phyloP scores from a whole-genome alignment of 2,888 invertebrate genomes.

The Eupithecia subfuscata region DNA sequence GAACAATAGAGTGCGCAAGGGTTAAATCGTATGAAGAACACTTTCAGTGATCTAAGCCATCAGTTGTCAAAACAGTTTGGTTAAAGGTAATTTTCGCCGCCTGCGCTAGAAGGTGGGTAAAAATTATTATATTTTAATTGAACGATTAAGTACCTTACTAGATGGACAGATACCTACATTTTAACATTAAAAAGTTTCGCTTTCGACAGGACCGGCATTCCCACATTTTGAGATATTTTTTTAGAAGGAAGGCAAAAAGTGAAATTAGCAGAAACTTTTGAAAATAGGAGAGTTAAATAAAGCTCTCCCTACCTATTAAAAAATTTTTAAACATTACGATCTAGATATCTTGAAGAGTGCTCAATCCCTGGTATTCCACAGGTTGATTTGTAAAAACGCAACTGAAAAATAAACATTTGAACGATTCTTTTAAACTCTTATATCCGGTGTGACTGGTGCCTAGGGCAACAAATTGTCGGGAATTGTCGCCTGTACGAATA shows the following conservation, averaged over 20 bases:
- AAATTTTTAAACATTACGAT: conserved; percentile 15
- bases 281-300: no score
- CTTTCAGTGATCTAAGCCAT: neutral
- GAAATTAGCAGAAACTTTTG: neutral
- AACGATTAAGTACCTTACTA: neutral
- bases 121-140: neutral
- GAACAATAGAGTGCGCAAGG: neutral
- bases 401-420: neutral
- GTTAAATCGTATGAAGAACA: neutral
- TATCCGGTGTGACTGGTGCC: conserved; percentile 51
- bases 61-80: no score
- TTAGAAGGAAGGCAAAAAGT: neutral
- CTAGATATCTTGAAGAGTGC: neutral
- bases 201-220: neutral
- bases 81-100: no score
- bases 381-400: neutral
- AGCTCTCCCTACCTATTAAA: neutral
- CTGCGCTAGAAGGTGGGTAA: neutral
- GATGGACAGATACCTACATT: neutral
- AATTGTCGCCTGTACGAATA: conserved; percentile 65
- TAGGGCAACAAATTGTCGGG: conserved; percentile 58
- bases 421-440: neutral
- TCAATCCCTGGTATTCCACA: neutral
- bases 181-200: neutral
- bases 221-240: no score